Evolutionary conservation across 1,140 invertebrate species (phyloP), one percentile per base, ranked within the genome.

Genomic region (Ceratina japonica): DNA sequence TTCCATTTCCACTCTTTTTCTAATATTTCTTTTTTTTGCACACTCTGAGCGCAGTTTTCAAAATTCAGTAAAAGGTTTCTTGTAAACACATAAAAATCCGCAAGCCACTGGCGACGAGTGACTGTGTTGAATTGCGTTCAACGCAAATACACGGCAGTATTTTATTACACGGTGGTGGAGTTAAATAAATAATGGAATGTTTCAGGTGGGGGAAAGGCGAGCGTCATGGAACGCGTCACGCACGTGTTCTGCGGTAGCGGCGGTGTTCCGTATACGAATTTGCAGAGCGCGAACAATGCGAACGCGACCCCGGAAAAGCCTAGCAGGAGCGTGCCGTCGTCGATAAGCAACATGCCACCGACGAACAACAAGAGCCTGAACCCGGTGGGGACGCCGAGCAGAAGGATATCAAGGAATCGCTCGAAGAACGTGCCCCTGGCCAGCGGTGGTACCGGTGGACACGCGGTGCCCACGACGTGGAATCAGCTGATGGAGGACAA

Each of bases 141-240:
- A 31, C 4, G 27, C 27, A 31, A 31, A 31, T 4, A 31, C 4
- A 2, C 27, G 4, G 4, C 27, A 31, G 27, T 31, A 31, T 31
- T 31, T 31, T 31, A 31, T 31, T 31, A 31, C 27, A 31, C 27
- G 27, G 27, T 31, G 27, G 27, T 59, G 10, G 20, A 59, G 16
- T 71, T 44, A 18, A 49, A 71, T 44, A 18, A 59, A 71, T 10
- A 13, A 49, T 10, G 54, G 24, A 20, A 58, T 82, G 44, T 84
- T 83, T 59, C 76, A 91, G 91, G 91, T 52, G 85, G 90, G 91
- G 91, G 89, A 75, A 94, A 95, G 87, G 93, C 94, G 18, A 95
- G 95, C 86, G 96, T 97, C 73, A 97, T 97, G 94, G 96, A 97
- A 91, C 94, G 96, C 72, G 96, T 97, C 44, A 97, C 97, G 31